Evolutionary conservation across 1,140 invertebrate species (phyloP).

Genomic region (Belonocnema kinseyi): DNA sequence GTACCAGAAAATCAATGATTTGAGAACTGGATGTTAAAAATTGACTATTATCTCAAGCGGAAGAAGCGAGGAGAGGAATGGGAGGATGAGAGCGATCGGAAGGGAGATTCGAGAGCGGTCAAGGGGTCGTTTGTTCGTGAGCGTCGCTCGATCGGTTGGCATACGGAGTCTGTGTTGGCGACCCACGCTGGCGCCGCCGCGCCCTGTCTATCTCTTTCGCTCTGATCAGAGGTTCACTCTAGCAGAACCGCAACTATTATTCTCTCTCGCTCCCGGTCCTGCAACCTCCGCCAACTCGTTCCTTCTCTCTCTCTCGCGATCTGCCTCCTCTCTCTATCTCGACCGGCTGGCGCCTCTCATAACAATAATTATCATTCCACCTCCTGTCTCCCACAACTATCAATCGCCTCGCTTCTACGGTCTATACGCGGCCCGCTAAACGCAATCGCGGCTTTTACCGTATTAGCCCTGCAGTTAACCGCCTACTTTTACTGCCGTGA

Average conservation of each 20-base stretch:
- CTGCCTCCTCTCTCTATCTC: slow-evolving; percentile 49
- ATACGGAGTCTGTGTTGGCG: slow-evolving; percentile 53
- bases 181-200: slow-evolving; percentile 73
- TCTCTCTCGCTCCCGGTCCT: slow-evolving; percentile 35
- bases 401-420: slow-evolving; percentile 38
- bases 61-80: slow-evolving; percentile 31
- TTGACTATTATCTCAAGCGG: neutral
- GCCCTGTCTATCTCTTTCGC: slow-evolving; percentile 56
- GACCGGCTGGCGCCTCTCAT: slow-evolving; percentile 66
- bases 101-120: slow-evolving; percentile 57
- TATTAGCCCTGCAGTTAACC: slow-evolving; percentile 36
- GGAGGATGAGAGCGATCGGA: slow-evolving; percentile 45
- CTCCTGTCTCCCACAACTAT: slow-evolving; percentile 49
- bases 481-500: neutral
- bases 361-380: slow-evolving; percentile 69
- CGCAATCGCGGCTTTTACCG: slow-evolving; percentile 38
- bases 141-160: slow-evolving; percentile 49
- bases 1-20: slow-evolving; percentile 6
- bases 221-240: slow-evolving; percentile 33
- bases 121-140: slow-evolving; percentile 63
- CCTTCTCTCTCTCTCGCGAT: slow-evolving; percentile 40
- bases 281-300: slow-evolving; percentile 45
- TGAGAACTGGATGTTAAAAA: neutral
- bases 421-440: slow-evolving; percentile 31
- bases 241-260: slow-evolving; percentile 38